phyloP scores from a whole-genome alignment of 1,140 invertebrate species.

The Heliconius melpomene region DNA sequence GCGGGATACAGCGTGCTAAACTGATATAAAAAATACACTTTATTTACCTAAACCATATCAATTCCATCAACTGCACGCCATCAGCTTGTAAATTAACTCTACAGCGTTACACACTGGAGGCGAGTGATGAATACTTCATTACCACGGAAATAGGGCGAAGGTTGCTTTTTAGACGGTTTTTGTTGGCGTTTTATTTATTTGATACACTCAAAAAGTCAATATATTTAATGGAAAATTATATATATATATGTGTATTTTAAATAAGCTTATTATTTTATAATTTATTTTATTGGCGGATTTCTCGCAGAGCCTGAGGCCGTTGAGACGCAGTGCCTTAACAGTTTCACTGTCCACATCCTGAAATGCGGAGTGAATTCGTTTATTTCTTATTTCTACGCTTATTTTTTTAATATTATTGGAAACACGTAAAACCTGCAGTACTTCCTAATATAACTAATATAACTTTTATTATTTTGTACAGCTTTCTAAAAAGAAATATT shows the following conservation, averaged over 20 bases:
- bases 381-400: no score
- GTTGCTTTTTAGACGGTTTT: constrained; percentile 34
- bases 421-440: no score
- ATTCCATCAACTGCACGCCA: constrained; percentile 10
- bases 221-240: not conserved
- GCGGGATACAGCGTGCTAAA: no score
- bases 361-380: no score
- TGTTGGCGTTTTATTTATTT: constrained; percentile 31
- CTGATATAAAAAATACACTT: no score
- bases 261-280: not conserved
- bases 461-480: no score
- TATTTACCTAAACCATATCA: not conserved
- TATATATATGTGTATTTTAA: not conserved
- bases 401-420: no score
- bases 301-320: no score
- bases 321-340: no score
- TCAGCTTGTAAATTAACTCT: constrained; percentile 15
- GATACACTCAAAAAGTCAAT: not conserved
- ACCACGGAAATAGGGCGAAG: constrained; percentile 40
- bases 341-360: rapidly evolving
- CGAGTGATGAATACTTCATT: constrained; percentile 46
- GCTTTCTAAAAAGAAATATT: no score
- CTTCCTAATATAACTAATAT: no score
- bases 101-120: constrained; percentile 23
- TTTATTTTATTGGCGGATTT: not conserved